These are phyloP conservation scores for Tringa solitaria DNA, from an alignment of 2,113 vertebrate species.

Conservation along the genomic window DNA sequence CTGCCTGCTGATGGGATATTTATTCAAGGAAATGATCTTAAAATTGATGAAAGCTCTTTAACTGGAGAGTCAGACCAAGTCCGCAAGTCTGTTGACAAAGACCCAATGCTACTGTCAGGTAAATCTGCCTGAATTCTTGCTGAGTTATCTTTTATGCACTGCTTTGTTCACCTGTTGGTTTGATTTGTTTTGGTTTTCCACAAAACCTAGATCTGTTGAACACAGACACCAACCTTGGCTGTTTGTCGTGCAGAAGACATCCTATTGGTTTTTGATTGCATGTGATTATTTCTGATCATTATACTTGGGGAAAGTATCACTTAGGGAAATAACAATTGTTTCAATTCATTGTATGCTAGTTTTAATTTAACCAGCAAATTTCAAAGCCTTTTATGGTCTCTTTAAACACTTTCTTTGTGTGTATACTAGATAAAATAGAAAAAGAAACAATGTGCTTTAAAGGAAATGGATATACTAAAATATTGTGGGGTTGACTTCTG, in stretches of 20 bases:
- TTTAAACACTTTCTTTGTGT: neutral
- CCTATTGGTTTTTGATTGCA: neutral
- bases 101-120: constrained; percentile 98
- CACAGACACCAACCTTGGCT: neutral
- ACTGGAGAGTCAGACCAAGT: constrained; percentile 98
- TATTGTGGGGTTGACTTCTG: neutral
- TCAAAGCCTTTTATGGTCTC: neutral
- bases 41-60: constrained; percentile 97
- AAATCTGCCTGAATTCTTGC: constrained; percentile 3
- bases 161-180: neutral
- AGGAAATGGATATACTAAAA: neutral
- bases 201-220: neutral
- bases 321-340: neutral
- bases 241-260: neutral
- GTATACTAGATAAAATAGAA: neutral
- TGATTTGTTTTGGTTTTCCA: neutral
- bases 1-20: constrained; percentile 93
- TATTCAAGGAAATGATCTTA: constrained; percentile 97
- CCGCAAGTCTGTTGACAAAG: constrained; percentile 91
- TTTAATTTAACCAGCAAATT: neutral
- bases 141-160: neutral
- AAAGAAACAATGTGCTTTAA: neutral
- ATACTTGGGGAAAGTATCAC: neutral
- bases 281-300: neutral
- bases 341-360: neutral